Conservation (phyloP, 2,113 vertebrate species). For the Meles meles region DNA sequence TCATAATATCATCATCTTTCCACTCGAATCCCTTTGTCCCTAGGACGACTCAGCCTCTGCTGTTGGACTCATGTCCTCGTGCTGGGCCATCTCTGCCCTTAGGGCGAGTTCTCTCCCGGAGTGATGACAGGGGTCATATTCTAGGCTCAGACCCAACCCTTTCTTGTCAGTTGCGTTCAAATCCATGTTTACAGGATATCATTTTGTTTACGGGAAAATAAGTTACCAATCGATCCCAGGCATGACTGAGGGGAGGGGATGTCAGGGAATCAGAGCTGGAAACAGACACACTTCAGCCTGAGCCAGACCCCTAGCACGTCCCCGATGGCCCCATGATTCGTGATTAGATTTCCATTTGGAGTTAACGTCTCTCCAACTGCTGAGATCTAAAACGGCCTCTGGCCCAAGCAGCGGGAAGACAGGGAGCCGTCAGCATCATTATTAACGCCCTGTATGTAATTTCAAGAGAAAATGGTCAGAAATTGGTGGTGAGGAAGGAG, state of each 20-base stretch:
- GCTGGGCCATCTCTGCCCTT: background rate
- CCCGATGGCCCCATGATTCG: fast-evolving
- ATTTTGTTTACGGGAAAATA: background rate
- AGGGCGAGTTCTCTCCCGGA: background rate
- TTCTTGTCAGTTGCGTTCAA: background rate
- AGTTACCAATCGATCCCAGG: background rate
- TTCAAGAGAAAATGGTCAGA: background rate
- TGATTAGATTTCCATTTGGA: conserved; percentile 16
- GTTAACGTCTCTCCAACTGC: background rate
- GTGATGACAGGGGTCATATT: background rate
- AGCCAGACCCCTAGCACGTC: background rate
- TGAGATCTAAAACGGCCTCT: conserved; percentile 5
- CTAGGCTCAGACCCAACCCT: background rate
- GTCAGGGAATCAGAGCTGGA: background rate
- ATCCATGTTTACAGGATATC: background rate
- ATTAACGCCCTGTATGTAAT: background rate
- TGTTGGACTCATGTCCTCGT: background rate
- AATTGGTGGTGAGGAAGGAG: background rate
- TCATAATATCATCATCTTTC: background rate
- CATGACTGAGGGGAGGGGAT: background rate
- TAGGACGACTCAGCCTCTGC: background rate
- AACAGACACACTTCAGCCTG: background rate
- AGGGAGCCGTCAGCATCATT: background rate
- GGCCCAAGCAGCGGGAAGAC: background rate
- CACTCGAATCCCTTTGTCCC: background rate